Percentiles rank a stretch among this genome's conserved stretches.
phyloP scores from a whole-genome alignment of 1,140 invertebrate species.

The Trypoxylus dichotomus region DNA sequence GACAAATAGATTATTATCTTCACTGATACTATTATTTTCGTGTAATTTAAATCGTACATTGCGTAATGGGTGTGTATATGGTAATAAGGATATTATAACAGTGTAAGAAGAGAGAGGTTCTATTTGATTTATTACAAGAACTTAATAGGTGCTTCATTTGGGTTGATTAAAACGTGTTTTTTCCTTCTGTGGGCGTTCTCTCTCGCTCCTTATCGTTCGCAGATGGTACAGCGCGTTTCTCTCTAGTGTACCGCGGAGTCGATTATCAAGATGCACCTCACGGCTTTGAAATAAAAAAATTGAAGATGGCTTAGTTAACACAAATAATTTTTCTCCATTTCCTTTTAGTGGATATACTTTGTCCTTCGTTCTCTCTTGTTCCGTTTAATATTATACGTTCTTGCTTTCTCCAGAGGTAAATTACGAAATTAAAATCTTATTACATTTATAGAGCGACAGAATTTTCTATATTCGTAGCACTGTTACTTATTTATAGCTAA shows the following conservation, averaged over 20 bases:
- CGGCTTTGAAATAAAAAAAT: not conserved
- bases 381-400: no score
- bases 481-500: no score
- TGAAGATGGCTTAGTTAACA: no score
- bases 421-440: no score
- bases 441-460: no score
- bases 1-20: constrained; percentile 42
- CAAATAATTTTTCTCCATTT: no score
- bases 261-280: not conserved
- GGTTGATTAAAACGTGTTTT: constrained; percentile 27
- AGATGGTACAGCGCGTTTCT: not conserved
- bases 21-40: constrained; percentile 42
- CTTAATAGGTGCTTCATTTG: constrained; percentile 25
- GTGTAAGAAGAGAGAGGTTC: constrained; percentile 32
- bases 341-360: no score
- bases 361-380: no score
- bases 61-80: constrained; percentile 43
- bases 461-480: no score
- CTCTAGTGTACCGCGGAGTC: not conserved
- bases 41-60: constrained; percentile 43
- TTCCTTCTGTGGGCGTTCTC: not conserved
- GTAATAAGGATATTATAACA: constrained; percentile 41
- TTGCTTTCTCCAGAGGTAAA: no score
- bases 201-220: not conserved
- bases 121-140: constrained; percentile 41